Base-by-base conservation (phyloP, 1,140 invertebrate species). In the Dinoponera quadriceps region DNA sequence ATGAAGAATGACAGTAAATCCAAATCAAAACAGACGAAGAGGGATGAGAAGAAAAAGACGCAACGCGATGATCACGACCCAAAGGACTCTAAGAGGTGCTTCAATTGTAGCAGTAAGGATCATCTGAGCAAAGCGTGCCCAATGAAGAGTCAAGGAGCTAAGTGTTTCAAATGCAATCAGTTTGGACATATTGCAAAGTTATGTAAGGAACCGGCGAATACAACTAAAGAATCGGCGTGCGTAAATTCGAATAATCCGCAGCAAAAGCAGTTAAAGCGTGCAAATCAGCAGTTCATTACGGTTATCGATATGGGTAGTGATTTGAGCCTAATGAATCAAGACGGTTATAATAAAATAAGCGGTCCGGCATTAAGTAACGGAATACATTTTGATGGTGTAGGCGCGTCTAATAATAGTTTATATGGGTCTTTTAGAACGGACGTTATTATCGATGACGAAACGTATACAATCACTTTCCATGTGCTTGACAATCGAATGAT, bases 291-390 rank as follows among this genome's bases (percentile, higher is more conserved):
- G 25, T 68, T 48, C 0, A 11, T 65, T 25, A 27, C 20, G 5
- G 4, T 66, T 0, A 66, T 66, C 16, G 63, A 68, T 14, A 49
- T n/a, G n/a, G 63, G 63, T 3, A 66, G 63, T 9, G 44, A 66
- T 16, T 49, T 66, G 0, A 66, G 38, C 11, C 9, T 66, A 3
- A 66, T 66, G 0, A 66, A 66, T 49, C n/a, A n/a, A n/a, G n/a
- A n/a, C n/a, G n/a, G n/a, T n/a, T 48, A 48, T 48, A 48, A 48
- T 48, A 48, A 13, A 48, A 48, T 48, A 48, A 48, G 13, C n/a
- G n/a, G n/a, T n/a, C n/a, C n/a, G n/a, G n/a, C n/a, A n/a, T n/a
- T 48, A 48, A 48, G 13, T 7, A 7, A 48, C 13, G 13, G 13
- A 48, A 48, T 48, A 48, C 4, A 48, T 48, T 48, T 48, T 13